Base-by-base conservation (phyloP, 2,888 invertebrate genomes). In the Machimus rusticus region DNA sequence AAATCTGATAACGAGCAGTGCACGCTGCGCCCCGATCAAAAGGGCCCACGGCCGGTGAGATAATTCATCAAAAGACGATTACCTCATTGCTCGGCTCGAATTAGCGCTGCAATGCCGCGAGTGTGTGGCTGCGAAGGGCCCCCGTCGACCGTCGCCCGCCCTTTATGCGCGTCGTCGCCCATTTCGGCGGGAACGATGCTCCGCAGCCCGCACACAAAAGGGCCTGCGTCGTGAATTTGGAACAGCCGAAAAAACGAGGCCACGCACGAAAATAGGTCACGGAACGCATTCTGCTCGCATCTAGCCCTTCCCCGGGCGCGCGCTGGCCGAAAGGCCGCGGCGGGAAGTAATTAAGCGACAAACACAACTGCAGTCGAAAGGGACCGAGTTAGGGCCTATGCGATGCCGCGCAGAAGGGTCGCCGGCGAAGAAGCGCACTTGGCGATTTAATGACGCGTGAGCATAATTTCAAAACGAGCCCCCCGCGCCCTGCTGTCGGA, bases 251-350 rank as follows among this genome's bases (percentile, higher is more conserved):
- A 66, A 82, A 82, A 82, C 57, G 82, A 57, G 57, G 57, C 37
- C 37, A 57, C 31, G 37, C 37, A 57, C 55, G 23, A 82, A 82
- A 82, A 82, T 82, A 66, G 82, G 82, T 82, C 82, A 82, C 66
- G 82, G 51, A 82, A 66, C 82, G 82, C 82, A 82, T 82, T 82
- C 37, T 55, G 16, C 37, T n/a, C 66, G 82, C 57, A 66, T 81
- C n/a, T 19, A 31, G 12, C 37, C 66, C 39, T 39, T 39, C 4
- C 34, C 34, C 34, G 0, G 4, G 2, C 14, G 5, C 28, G 8
- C 23, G n/a, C 1, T 14, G 76, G 16, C 16, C 57, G 39, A 37
- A 66, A 2, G 55, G 28, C 28, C 12, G 3, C 12, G 23, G 12
- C 66, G 51, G 51, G 43, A 55, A 82, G 57, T 57, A 82, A 82